Base-by-base conservation (phyloP, 2,888 invertebrate genomes). In the Craniophora ligustri region DNA sequence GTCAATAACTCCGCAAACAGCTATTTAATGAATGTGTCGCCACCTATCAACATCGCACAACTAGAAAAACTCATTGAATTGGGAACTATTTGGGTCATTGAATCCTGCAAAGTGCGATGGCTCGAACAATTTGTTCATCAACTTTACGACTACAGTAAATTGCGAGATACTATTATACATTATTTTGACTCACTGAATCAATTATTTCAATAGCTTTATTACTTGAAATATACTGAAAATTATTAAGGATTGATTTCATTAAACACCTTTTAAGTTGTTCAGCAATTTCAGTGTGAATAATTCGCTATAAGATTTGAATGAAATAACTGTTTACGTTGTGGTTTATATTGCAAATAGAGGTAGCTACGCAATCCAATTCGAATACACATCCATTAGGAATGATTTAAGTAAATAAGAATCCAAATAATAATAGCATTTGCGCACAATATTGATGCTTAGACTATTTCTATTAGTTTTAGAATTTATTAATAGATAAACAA, bases 81-180 rank as follows among this genome's bases (percentile, higher is more conserved):
- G 79, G 36, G 41, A 75, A 73, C 70, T 79, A 88, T 88, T 86
- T 85, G 63, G 85, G 84, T 85, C 87, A 83, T 74, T 79, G 75
- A 73, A 80, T 78, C 72, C 66, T 66, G 34, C 36, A 57, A 62
- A 63, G 53, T 51, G 45, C 49, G 54, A 40, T 42, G 31, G 30
- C 66, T 48, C 31, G 15, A 40, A 13, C 48, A 44, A 60, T 67
- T 55, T 58, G 31, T 58, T 55, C 45, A n/a, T n/a, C n/a, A 57
- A 61, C 32, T 55, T 50, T 64, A 49, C 46, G 40, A 57, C 16
- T 38, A 30, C 44, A 30, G 16, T 35, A 34, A 49, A 61, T 54
- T 44, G 35, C 28, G 18, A 35, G 2, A 7, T 31, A 35, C 19
- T 40, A 41, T 54, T 10, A 53, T 38, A 38, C n/a, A n/a, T n/a